Evolutionary conservation across 2,888 invertebrate species (phyloP).

Genomic region (Torymus aiolomorphi): DNA sequence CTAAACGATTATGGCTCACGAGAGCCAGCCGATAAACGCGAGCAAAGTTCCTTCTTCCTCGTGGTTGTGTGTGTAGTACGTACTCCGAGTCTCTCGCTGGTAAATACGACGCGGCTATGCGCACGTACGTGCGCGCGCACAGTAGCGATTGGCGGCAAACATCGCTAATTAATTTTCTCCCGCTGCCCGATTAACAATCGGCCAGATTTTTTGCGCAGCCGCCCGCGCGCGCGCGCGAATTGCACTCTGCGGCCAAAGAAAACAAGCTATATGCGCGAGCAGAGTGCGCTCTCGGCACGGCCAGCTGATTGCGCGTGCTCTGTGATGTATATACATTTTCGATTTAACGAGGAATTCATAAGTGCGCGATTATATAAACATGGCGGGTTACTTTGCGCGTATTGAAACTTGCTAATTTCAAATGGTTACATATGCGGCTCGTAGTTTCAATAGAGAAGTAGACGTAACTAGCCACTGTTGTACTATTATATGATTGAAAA

Average conservation of each 20-base stretch:
- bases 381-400: no score
- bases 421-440: no score
- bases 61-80: neutral
- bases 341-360: neutral
- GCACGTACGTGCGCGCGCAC: no score
- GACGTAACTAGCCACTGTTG: no score
- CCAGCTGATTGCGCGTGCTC: neutral
- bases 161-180: conserved; percentile 48
- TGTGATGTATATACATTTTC: neutral
- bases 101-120: no score
- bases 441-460: no score
- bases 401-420: no score
- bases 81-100: no score
- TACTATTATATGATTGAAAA: no score
- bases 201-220: neutral
- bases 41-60: conserved; percentile 34
- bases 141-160: conserved; percentile 24
- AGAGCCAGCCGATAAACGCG: conserved; percentile 25
- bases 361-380: neutral
- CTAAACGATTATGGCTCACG: conserved; percentile 50
- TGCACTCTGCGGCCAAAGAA: neutral
- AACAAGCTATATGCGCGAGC: neutral
- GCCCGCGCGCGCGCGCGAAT: neutral
- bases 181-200: neutral
- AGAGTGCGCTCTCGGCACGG: no score